These are phyloP conservation scores for Bryconaethiops microstoma DNA, from an alignment of 2,797 vertebrate species.

Conservation along the genomic window DNA sequence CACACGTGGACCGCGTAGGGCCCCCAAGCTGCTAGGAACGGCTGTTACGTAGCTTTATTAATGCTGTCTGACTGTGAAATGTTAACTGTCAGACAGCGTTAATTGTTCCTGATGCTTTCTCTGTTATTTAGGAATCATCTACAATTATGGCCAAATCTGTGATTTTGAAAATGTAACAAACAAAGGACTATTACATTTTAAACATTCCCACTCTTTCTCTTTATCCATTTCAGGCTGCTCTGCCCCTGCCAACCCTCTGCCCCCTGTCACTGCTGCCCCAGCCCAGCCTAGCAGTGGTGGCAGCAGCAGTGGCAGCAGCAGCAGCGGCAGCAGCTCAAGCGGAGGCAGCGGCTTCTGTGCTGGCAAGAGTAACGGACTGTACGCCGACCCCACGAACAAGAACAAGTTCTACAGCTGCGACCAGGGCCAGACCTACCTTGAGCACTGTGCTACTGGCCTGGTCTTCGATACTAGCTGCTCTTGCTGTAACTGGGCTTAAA, in stretches of 20 bases:
- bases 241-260: constrained; percentile 28
- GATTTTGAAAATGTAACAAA: background rate
- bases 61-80: no score
- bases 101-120: no score
- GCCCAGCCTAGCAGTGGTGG: constrained; percentile 46
- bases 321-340: constrained; percentile 43
- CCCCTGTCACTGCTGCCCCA: constrained; percentile 45
- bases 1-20: no score
- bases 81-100: no score
- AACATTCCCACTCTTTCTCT: background rate
- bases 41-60: no score
- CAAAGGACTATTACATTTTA: background rate
- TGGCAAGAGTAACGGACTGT: constrained; percentile 74
- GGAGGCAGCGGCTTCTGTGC: constrained; percentile 73
- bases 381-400: constrained; percentile 67
- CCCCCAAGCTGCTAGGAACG: no score
- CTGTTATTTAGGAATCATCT: no score
- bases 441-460: constrained; percentile 66
- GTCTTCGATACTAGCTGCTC: constrained; percentile 74
- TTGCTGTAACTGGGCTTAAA: constrained; percentile 79
- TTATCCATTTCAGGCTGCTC: constrained; percentile 52
- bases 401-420: constrained; percentile 73
- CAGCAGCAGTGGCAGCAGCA: constrained; percentile 41
- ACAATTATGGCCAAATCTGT: no score
- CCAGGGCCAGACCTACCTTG: constrained; percentile 58